Conservation (phyloP, 2,797 vertebrate genomes). For the Sebastes oblongus region DNA sequence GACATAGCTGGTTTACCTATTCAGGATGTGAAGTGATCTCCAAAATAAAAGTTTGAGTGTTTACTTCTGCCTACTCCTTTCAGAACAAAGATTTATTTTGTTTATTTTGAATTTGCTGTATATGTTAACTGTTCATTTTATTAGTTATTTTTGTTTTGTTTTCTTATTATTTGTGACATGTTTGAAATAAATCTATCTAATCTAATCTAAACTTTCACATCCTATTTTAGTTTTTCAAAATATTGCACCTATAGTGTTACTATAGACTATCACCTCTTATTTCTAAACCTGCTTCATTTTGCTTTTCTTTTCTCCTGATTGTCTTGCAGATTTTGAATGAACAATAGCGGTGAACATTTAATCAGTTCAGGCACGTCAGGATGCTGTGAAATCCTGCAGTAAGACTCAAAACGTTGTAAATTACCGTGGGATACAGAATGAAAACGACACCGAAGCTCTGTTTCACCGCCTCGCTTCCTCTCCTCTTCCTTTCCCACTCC, state of each 20-base stretch:
- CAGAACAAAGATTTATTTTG: too few species aligned
- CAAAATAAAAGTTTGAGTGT: too few species aligned
- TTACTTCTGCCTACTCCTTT: too few species aligned
- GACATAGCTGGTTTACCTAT: too few species aligned
- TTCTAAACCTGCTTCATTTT: neutral
- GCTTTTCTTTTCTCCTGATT: neutral
- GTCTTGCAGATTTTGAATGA: conserved; percentile 2
- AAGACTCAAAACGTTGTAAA: conserved; percentile 18
- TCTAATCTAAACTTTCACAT: conserved; percentile 14
- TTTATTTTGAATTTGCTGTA: too few species aligned
- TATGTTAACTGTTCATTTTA: too few species aligned
- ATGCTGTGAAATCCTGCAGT: neutral
- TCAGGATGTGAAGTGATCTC: too few species aligned
- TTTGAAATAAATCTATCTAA: neutral
- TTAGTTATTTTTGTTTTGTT: neutral
- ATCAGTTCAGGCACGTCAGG: neutral
- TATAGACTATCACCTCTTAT: neutral
- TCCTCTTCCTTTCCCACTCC: conserved; percentile 21
- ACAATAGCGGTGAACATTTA: neutral
- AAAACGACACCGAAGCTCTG: conserved; percentile 33
- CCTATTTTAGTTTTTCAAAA: conserved; percentile 19
- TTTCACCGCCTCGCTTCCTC: conserved; percentile 22
- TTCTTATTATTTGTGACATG: neutral
- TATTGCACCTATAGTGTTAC: neutral
- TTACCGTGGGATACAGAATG: conserved; percentile 7